Conservation (phyloP, 2,797 vertebrate genomes). For the Perodicticus potto region DNA sequence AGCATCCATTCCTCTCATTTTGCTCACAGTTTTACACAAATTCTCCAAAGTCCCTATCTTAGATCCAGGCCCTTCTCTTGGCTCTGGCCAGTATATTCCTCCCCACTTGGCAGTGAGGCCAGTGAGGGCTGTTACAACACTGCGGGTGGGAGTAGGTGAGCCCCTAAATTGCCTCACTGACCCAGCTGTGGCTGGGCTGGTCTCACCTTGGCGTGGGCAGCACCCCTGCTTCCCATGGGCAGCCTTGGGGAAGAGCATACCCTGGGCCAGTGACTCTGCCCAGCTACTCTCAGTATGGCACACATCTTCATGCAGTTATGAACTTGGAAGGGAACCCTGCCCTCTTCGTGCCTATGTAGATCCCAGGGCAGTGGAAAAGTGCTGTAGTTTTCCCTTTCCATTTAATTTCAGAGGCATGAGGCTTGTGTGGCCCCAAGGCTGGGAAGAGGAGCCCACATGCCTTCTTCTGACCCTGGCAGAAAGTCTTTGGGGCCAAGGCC, state of each 20-base stretch:
- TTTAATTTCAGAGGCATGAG: slow-evolving; percentile 8
- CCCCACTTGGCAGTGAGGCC: neutral
- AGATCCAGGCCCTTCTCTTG: neutral
- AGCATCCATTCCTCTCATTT: neutral
- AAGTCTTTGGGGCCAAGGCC: neutral
- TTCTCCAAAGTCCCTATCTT: neutral
- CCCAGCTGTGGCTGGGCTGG: neutral
- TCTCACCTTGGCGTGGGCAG: accelerated
- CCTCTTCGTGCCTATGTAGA: neutral
- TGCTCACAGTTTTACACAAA: neutral
- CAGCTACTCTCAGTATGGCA: neutral
- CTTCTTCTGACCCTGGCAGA: neutral
- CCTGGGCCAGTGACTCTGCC: accelerated
- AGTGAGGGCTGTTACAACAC: neutral
- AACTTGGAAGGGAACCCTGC: neutral
- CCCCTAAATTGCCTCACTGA: neutral
- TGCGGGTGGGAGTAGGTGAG: accelerated
- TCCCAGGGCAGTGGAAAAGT: neutral
- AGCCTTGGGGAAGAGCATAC: neutral
- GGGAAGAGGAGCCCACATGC: neutral
- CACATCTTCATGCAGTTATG: accelerated
- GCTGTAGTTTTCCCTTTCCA: neutral
- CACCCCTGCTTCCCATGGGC: neutral
- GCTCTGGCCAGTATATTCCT: neutral
- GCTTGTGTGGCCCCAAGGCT: neutral